Base-by-base conservation (phyloP, 2,113 vertebrate genomes). In the Gnathonemus longibarbis region DNA sequence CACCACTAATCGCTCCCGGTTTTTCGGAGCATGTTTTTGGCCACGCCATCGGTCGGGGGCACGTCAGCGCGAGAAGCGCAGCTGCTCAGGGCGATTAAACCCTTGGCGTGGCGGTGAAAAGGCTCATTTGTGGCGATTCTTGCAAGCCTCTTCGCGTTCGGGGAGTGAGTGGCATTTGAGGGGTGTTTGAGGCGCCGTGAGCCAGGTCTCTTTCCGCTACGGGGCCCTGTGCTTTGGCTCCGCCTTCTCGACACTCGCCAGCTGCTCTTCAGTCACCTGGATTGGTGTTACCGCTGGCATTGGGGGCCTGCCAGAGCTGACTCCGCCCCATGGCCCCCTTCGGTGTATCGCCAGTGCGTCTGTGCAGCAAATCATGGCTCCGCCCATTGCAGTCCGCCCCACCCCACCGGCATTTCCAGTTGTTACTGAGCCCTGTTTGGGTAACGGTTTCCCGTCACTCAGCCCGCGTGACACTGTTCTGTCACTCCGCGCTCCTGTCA, bases 111-210 rank as follows among this genome's bases (percentile, higher is more conserved):
- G 49, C 15, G 31, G 49, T 87, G 85, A 87, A 87, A 86, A 87
- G 85, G 50, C 85, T 87, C 50, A 56, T 87, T 56, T 87, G 50
- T 35, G 48, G 85, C 27, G 50, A 87, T 5, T 56, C 85, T 87
- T 87, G 50, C 31, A 31, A 56, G 85, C 5, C 11, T 50, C 48
- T 86, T 39, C 13, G 17, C 8, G 9, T n/a, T 13, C 21, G 1
- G 45, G 11, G 45, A 27, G 84, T 17, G 84, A 86, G 84, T 31
- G 35, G 77, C 48, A 17, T 86, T 27, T 31, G 5, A 50, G 48
- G 84, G n/a, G 21, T 15, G n/a, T 87, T 35, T 39, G n/a, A n/a
- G 13, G 49, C 5, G 1, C 27, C 15, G 17, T 17, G 6, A 39
- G 27, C 85, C 49, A n/a, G 84, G 15, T 52, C 85, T 53, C 46